These are phyloP conservation scores for Marronus borbonicus DNA, from an alignment of 2,888 invertebrate species.

Conservation along the genomic window DNA sequence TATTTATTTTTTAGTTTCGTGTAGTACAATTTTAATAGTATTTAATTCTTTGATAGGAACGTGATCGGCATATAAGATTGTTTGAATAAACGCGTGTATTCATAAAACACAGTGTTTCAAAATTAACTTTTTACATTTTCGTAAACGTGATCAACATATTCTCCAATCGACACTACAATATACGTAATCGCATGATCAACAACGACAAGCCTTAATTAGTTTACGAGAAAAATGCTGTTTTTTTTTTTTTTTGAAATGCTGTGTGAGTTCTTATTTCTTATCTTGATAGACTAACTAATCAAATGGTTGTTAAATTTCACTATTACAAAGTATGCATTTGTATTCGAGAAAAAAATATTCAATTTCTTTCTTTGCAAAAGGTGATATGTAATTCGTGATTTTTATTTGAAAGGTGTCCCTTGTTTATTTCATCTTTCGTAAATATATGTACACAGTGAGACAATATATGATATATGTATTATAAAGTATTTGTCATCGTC, in stretches of 20 bases:
- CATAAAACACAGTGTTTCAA: constrained; percentile 34
- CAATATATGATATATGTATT: constrained; percentile 47
- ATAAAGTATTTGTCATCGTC: constrained; percentile 50
- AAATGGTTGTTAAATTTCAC: constrained; percentile 45
- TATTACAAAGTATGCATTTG: constrained; percentile 36
- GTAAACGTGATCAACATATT: not conserved
- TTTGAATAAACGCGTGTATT: constrained; percentile 11
- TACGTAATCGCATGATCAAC: constrained; percentile 15
- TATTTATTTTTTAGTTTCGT: constrained; percentile 47
- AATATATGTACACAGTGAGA: constrained; percentile 49
- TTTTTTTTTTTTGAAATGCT: constrained; percentile 19
- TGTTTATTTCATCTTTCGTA: constrained; percentile 44
- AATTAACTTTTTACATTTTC: not conserved
- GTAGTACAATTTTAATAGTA: constrained; percentile 51
- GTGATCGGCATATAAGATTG: constrained; percentile 26
- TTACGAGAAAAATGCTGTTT: not conserved
- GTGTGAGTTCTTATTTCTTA: constrained; percentile 36
- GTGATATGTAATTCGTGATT: constrained; percentile 43
- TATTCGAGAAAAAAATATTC: constrained; percentile 40
- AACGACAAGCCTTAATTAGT: not conserved
- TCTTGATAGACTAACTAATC: constrained; percentile 42
- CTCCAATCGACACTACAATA: not conserved
- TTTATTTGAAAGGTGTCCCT: constrained; percentile 46
- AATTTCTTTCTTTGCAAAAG: constrained; percentile 37
- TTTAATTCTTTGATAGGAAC: constrained; percentile 40